Base-by-base conservation (phyloP, 2,797 vertebrate genomes). In the Acipenser ruthenus region DNA sequence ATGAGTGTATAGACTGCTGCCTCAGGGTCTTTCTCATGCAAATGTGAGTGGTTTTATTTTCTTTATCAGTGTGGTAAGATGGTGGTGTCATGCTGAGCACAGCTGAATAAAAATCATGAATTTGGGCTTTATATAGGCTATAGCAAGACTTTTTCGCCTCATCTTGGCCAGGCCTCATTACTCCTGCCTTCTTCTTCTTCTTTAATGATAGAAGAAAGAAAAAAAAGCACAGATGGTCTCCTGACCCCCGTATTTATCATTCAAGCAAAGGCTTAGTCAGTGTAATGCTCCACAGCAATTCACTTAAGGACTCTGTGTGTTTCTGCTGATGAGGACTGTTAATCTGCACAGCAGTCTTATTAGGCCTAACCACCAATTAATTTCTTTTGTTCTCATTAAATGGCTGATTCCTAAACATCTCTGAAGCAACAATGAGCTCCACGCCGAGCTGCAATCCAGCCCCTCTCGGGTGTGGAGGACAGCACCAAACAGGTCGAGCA, bases 311-410 rank as follows among this genome's bases (percentile, higher is more conserved):
- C 87, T 88, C 79, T 87, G 92, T 95, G 95, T 96, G 93, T 95
- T 95, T 94, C 93, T 87, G 92, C 91, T 91, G 93, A 91, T 81
- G 89, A 89, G 92, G 84, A 86, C 89, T 87, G 92, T 91, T 95
- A 89, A 94, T 89, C 90, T 88, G 89, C 88, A 73, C 87, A 84
- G 86, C 82, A 79, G 84, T 86, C 91, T 92, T 90, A 92, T 92
- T 91, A 90, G 86, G 83, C 84, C 87, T 89, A 91, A 92, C 89
- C 89, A 88, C 87, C 86, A 88, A 89, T 90, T 92, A 93, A 92
- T 91, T 88, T 78, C 87, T 82, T 92, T 91, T 91, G 86, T 92
- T 83, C 88, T 87, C 83, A 70, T 88, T 93, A 92, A 96, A 91
- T 83, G 87, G 80, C 86, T 80, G 83, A 81, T 82, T 87, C 80